Conservation (phyloP, 2,797 vertebrate genomes). For the Gymnothorax javanicus region DNA sequence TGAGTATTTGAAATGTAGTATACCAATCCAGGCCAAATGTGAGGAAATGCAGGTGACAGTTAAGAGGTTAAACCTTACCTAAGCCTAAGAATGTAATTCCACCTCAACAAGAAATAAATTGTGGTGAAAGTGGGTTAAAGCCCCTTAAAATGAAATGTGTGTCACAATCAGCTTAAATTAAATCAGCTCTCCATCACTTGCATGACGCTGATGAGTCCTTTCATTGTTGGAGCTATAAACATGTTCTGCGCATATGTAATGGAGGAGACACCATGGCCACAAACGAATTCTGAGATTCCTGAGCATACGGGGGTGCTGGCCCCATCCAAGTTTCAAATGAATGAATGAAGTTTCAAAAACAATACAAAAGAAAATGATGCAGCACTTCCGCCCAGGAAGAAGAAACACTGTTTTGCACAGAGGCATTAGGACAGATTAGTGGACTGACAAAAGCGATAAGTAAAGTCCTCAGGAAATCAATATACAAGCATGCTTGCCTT, state of each 20-base stretch:
- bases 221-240: not conserved
- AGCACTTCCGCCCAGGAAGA: not conserved
- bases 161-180: not conserved
- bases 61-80: not conserved
- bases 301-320: not conserved
- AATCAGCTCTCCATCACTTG: not conserved
- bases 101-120: not conserved
- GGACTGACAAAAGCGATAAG: not conserved
- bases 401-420: not conserved
- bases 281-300: not conserved
- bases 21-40: too few species aligned
- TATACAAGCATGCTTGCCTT: conserved; percentile 10
- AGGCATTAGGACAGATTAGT: not conserved
- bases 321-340: too few species aligned
- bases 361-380: too few species aligned
- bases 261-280: not conserved
- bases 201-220: not conserved
- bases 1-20: too few species aligned
- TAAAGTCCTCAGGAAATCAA: not conserved
- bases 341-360: too few species aligned
- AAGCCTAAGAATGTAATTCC: not conserved
- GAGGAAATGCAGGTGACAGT: too few species aligned
- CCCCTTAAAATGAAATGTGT: not conserved
- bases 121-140: not conserved
- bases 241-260: not conserved